A percentile compares a stretch with the other conserved stretches of the same genome.
These are phyloP conservation scores for Dendroctonus valens DNA, from an alignment of 1,140 invertebrate genomes.

Conservation along the genomic window DNA sequence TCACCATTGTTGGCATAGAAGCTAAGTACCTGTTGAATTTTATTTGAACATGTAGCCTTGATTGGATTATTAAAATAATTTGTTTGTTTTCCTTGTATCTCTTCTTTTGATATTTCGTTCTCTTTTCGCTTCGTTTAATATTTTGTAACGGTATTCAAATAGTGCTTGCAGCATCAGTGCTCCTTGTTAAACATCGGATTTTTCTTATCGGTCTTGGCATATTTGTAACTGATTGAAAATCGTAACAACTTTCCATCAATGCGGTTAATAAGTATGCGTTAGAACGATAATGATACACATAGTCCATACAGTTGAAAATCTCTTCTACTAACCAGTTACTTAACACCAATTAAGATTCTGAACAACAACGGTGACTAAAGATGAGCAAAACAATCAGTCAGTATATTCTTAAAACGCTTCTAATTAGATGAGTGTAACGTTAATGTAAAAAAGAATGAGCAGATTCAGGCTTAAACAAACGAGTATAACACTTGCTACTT, in stretches of 20 bases:
- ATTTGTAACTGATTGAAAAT: background rate
- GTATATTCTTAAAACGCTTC: conserved; percentile 1
- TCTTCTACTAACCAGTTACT: conserved; percentile 2
- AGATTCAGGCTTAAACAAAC: too few relatives aligned
- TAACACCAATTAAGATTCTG: conserved; percentile 1
- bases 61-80: too few relatives aligned
- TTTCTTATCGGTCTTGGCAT: background rate
- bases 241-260: background rate
- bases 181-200: background rate
- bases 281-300: background rate
- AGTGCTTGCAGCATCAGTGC: background rate
- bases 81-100: background rate
- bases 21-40: conserved; percentile 5
- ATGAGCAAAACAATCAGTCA: background rate
- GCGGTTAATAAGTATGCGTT: background rate
- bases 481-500: too few relatives aligned
- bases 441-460: too few relatives aligned
- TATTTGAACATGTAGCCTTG: background rate
- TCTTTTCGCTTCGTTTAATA: background rate
- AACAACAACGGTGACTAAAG: conserved; percentile 1
- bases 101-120: background rate
- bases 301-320: background rate
- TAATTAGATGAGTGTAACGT: conserved; percentile 1
- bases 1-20: conserved; percentile 2
- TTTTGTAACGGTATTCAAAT: background rate